Conservation (phyloP, 2,113 vertebrate genomes). For the Dermatemys mawii region DNA sequence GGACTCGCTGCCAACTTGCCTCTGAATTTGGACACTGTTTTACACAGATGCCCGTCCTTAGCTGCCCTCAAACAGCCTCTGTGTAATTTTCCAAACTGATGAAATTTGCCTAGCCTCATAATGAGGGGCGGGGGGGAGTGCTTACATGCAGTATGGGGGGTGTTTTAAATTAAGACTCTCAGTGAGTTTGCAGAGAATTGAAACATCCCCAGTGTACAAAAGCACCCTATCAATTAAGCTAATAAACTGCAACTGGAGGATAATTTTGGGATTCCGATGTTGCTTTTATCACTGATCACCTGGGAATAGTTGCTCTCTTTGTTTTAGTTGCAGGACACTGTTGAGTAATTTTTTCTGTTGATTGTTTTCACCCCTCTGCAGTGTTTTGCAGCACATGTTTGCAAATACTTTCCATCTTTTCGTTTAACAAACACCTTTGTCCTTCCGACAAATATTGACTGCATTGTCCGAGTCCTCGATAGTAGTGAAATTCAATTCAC, state of each 20-base stretch:
- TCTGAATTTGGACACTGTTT: accelerated
- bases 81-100: background rate
- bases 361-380: constrained; percentile 20
- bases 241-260: background rate
- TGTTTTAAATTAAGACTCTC: background rate
- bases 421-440: constrained; percentile 30
- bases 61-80: background rate
- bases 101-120: background rate
- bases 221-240: too few species aligned
- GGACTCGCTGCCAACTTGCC: background rate
- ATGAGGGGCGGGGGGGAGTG: background rate
- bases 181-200: background rate
- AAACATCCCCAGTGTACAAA: background rate
- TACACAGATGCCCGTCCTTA: background rate
- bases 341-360: background rate
- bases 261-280: background rate
- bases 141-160: background rate
- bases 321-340: background rate
- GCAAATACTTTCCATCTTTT: background rate
- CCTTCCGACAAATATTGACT: background rate
- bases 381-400: constrained; percentile 24
- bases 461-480: constrained; percentile 51
- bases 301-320: background rate
- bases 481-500: constrained; percentile 46
- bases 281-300: background rate